Evolutionary conservation across 2,797 vertebrate genomes (phyloP).

Genomic region (Percopsis omiscomaycus): DNA sequence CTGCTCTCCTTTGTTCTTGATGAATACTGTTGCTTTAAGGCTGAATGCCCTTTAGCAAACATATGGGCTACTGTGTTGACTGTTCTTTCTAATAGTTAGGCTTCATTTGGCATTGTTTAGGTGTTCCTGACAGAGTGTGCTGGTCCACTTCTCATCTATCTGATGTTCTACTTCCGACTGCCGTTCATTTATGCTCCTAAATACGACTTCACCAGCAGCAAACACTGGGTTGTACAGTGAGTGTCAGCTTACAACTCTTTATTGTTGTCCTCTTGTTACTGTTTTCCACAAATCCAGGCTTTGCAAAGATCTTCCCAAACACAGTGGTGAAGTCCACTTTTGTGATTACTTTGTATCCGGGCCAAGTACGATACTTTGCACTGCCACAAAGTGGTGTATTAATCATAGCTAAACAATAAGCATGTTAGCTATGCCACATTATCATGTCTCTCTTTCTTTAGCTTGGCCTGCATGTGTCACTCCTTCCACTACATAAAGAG

Average conservation of each 20-base stretch:
- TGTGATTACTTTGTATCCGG: conserved; percentile 34
- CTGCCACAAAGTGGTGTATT: conserved; percentile 24
- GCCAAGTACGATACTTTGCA: conserved; percentile 32
- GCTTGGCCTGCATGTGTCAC: conserved; percentile 89
- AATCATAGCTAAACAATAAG: conserved; percentile 33
- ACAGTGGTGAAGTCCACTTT: conserved; percentile 21
- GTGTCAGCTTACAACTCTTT: conserved; percentile 60
- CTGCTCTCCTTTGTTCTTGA: conserved; percentile 29
- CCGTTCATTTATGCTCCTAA: conserved; percentile 90
- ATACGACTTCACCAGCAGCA: conserved; percentile 90
- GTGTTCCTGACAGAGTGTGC: conserved; percentile 90
- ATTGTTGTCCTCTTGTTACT: conserved; percentile 12
- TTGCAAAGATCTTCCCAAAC: conserved; percentile 27
- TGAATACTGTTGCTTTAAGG: conserved; percentile 23
- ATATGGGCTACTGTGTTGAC: not conserved
- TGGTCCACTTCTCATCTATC: conserved; percentile 88
- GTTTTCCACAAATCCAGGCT: conserved; percentile 29
- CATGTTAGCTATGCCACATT: not conserved
- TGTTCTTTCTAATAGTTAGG: not conserved
- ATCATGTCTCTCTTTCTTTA: conserved; percentile 53
- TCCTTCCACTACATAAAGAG: conserved; percentile 91
- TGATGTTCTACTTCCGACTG: conserved; percentile 93
- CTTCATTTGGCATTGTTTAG: conserved; percentile 58
- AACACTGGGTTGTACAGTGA: conserved; percentile 92
- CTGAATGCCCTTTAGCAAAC: conserved; percentile 16